These are phyloP conservation scores for Phaethornis superciliosus DNA, from an alignment of 2,113 vertebrate species.

Conservation along the genomic window DNA sequence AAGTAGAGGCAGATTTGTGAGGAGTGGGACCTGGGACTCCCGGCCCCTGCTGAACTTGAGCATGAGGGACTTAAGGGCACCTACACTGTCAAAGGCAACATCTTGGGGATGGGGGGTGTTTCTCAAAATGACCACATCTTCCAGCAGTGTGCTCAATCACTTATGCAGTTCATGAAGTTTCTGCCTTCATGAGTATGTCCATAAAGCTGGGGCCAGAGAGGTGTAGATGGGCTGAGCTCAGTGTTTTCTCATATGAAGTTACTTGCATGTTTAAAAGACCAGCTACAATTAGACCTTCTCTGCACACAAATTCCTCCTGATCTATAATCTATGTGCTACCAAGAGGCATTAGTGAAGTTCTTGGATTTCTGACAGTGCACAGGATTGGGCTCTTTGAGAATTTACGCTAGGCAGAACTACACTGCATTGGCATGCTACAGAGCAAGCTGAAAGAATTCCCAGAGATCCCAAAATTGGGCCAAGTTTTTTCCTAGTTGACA, in stretches of 20 bases:
- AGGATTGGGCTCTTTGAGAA: background rate
- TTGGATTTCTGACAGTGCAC: background rate
- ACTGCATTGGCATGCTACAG: background rate
- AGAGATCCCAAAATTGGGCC: conserved; percentile 5
- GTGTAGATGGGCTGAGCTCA: background rate
- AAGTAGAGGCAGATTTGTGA: background rate
- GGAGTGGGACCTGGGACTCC: no score
- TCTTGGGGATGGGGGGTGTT: no score
- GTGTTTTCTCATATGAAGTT: fast-evolving
- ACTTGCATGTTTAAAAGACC: fast-evolving
- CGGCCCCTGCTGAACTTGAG: background rate
- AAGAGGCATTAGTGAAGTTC: background rate
- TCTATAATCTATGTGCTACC: background rate
- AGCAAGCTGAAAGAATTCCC: conserved; percentile 29
- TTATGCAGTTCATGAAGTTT: background rate
- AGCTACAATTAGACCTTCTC: background rate
- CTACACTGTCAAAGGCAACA: background rate
- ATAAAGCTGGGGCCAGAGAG: background rate
- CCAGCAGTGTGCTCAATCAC: background rate
- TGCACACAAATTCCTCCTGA: background rate
- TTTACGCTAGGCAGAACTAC: background rate
- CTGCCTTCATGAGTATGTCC: fast-evolving
- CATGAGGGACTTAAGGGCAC: background rate
- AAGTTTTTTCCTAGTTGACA: conserved; percentile 43
- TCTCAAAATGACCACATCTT: background rate